Conservation (phyloP, 2,888 invertebrate genomes). For the Calameuta idolon region DNA sequence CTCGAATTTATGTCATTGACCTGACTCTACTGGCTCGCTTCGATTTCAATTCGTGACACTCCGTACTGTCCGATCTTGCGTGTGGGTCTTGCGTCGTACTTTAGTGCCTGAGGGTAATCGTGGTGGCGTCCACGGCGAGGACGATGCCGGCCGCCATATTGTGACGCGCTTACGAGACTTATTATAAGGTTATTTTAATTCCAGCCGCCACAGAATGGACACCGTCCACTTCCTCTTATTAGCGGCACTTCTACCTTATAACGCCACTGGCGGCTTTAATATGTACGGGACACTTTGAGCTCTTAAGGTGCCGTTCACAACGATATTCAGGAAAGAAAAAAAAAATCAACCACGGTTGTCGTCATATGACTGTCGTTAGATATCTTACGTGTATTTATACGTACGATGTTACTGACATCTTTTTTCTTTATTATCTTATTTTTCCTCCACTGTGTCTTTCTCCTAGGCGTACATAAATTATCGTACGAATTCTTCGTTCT, state of each 20-base stretch:
- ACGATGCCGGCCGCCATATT: not conserved
- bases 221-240: slow-evolving; percentile 44
- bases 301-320: not conserved
- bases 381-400: not conserved
- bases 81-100: not conserved
- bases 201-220: slow-evolving; percentile 35
- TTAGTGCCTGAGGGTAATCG: not conserved
- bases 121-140: not conserved
- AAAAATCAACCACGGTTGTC: not conserved
- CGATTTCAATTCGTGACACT: not conserved
- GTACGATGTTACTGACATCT: not conserved
- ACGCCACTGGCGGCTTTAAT: not conserved
- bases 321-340: not conserved
- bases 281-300: not conserved
- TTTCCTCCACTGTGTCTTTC: not conserved
- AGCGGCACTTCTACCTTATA: slow-evolving; percentile 4
- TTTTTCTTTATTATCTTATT: not conserved
- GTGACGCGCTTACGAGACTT: slow-evolving; percentile 21
- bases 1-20: not conserved
- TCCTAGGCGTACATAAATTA: not conserved
- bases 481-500: not conserved
- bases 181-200: slow-evolving; percentile 48
- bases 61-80: not conserved
- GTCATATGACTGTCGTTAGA: not conserved
- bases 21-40: not conserved